These are phyloP conservation scores for Macheiramphus alcinus DNA, from an alignment of 2,113 vertebrate species.

Conservation along the genomic window DNA sequence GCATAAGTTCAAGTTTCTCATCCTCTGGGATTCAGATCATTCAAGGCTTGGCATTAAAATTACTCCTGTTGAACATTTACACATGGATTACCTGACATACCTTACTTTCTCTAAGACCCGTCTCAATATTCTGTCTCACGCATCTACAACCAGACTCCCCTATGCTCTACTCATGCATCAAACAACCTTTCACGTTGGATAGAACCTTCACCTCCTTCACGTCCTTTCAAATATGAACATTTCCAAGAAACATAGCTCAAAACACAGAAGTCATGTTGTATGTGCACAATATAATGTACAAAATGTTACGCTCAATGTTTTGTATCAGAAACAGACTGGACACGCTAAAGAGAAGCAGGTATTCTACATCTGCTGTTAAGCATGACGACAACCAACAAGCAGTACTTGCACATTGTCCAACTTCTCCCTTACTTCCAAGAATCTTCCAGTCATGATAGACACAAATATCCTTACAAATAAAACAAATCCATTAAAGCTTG, in stretches of 20 bases:
- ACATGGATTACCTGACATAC: neutral
- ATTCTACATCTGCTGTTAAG: neutral
- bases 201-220: neutral
- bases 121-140: neutral
- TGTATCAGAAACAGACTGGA: neutral
- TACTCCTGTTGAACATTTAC: neutral
- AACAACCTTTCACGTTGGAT: neutral
- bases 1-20: neutral
- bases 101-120: neutral
- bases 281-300: accelerated
- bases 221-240: neutral
- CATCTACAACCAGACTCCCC: neutral
- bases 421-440: neutral
- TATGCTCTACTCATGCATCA: neutral
- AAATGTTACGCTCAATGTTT: neutral
- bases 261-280: neutral
- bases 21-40: neutral
- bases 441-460: neutral
- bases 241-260: neutral
- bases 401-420: neutral
- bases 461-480: neutral
- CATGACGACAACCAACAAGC: neutral
- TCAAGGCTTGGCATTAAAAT: neutral
- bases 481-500: too few relatives aligned
- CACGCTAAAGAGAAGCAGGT: neutral